These are phyloP conservation scores for Drosophila melanocephala DNA, from an alignment of 2,888 invertebrate species.

Conservation along the genomic window DNA sequence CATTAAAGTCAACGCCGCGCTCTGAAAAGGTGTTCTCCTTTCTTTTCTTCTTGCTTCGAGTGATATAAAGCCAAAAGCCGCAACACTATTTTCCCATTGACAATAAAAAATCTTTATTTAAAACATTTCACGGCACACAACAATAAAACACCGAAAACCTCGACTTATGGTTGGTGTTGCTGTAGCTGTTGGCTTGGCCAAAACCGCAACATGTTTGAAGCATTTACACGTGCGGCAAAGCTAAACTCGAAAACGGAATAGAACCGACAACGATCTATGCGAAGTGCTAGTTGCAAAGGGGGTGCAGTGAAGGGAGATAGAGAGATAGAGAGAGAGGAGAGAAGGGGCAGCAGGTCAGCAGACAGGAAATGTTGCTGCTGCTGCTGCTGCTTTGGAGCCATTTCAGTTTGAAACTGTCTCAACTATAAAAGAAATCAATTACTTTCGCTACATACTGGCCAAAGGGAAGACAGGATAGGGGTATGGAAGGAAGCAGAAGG, in stretches of 20 bases:
- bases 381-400: slow-evolving; percentile 48
- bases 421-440: slow-evolving; percentile 80
- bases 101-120: slow-evolving; percentile 81
- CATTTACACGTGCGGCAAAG: slow-evolving; percentile 79
- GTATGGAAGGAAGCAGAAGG: background rate
- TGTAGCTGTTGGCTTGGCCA: slow-evolving; percentile 50
- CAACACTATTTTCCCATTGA: slow-evolving; percentile 78
- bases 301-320: background rate
- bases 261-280: slow-evolving; percentile 51
- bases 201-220: slow-evolving; percentile 80
- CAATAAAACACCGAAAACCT: slow-evolving; percentile 71
- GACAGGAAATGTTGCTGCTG: slow-evolving; percentile 61
- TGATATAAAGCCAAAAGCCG: slow-evolving; percentile 76
- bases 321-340: background rate
- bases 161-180: slow-evolving; percentile 38
- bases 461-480: background rate
- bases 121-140: slow-evolving; percentile 80
- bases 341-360: slow-evolving; percentile 49
- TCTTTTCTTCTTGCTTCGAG: slow-evolving; percentile 3
- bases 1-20: slow-evolving; percentile 67
- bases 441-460: slow-evolving; percentile 69
- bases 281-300: background rate
- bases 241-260: slow-evolving; percentile 46
- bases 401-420: slow-evolving; percentile 79
- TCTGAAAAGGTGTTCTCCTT: slow-evolving; percentile 23